Evolutionary conservation across 2,113 vertebrate genomes (phyloP).

Genomic region (Falco punctatus): DNA sequence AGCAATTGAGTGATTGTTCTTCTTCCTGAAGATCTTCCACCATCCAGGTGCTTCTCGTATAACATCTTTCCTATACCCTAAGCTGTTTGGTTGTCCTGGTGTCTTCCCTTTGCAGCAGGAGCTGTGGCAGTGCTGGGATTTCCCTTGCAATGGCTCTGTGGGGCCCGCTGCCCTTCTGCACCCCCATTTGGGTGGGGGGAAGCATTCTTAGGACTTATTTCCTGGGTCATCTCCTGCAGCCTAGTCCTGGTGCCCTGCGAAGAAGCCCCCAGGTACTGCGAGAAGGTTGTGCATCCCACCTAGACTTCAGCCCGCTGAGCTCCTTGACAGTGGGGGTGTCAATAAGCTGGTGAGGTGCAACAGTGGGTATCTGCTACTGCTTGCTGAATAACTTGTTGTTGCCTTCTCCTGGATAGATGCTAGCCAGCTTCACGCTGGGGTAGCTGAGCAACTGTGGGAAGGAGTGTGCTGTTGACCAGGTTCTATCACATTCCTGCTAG

Average conservation of each 20-base stretch:
- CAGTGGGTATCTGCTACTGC: background rate
- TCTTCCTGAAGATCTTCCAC: background rate
- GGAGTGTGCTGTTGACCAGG: background rate
- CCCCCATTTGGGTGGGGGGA: background rate
- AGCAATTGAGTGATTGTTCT: background rate
- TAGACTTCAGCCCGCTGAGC: background rate
- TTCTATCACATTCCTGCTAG: background rate
- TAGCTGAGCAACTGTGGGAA: background rate
- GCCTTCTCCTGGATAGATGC: background rate
- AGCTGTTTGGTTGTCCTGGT: background rate
- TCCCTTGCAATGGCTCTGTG: background rate
- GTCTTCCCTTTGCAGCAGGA: background rate
- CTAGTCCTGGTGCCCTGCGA: fast-evolving
- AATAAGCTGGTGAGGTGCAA: background rate
- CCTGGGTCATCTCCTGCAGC: fast-evolving
- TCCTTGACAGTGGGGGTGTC: too few relatives aligned
- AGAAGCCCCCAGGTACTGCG: background rate
- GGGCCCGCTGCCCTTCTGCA: background rate
- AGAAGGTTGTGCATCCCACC: background rate
- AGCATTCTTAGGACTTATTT: background rate
- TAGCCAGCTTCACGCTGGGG: background rate
- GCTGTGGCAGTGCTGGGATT: background rate
- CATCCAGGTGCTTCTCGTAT: fast-evolving
- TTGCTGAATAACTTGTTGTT: background rate
- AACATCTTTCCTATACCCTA: background rate